Base-by-base conservation (phyloP, 2,797 vertebrate genomes). In the Sebastes oblongus region DNA sequence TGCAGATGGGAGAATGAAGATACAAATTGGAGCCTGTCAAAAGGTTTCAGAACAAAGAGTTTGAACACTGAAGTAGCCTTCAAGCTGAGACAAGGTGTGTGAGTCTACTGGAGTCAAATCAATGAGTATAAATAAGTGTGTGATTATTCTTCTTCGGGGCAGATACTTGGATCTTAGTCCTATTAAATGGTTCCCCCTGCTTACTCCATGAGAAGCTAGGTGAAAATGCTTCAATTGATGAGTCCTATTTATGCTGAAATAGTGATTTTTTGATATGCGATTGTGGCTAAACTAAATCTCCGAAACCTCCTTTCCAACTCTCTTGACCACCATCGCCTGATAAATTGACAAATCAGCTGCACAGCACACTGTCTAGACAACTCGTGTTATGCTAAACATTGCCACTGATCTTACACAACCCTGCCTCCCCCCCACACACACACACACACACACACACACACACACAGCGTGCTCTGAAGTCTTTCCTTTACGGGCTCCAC, bases 1-100 rank as follows among this genome's bases (percentile, higher is more conserved):
- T 72, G 55, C 80, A 89, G 87, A 90, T 88, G 82, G 85, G 85
- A 90, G 66, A 77, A 56, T 58, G 30, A 84, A 80, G 77, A 90
- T 71, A 60, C 46, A 75, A 65, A 61, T 73, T 22, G 11, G 72
- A 76, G 61, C 36, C 25, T 65, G 72, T 88, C 71, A 58, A 68
- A 80, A 69, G 67, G 64, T 71, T 84, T 88, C 20, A 56, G 27
- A 87, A 72, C 54, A 60, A 82, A 77, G 65, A 65, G 54, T 71
- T 12, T 59, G 29, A 83, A 68, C 55, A 29, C 42, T 14, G 66
- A 78, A 74, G 64, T 68, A 78, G 72, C 52, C 20, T 73, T 74
- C 29, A 34, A 75, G 46, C 32, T 64, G 62, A 76, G 76, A 54
- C 50, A 1, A 22, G 30, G 60, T 55, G 25, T 52, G 58, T 1